Conservation (phyloP, 2,888 invertebrate genomes). For the Cataglyphis cursor region DNA sequence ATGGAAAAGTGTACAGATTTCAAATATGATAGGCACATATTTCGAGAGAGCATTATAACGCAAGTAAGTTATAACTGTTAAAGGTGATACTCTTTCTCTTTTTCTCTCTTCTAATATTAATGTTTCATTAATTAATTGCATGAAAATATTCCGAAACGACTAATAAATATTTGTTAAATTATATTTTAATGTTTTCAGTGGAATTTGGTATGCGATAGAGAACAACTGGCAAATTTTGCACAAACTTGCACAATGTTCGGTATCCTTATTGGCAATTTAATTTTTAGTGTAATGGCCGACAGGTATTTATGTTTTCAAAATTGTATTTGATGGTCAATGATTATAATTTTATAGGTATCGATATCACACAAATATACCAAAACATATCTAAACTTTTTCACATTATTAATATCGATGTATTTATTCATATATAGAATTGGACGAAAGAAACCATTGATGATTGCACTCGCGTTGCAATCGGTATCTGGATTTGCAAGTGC, state of each 20-base stretch:
- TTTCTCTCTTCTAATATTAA: not conserved
- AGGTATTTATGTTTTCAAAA: slow-evolving; percentile 81
- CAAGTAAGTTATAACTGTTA: slow-evolving; percentile 83
- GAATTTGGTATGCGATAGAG: slow-evolving; percentile 89
- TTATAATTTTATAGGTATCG: not conserved
- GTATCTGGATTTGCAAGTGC: slow-evolving; percentile 88
- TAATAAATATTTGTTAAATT: not conserved
- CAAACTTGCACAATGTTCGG: slow-evolving; percentile 89
- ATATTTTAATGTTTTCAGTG: slow-evolving; percentile 85
- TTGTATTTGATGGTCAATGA: not conserved
- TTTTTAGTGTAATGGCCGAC: slow-evolving; percentile 88
- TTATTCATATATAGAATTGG: slow-evolving; percentile 88
- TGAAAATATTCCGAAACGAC: not conserved
- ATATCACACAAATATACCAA: not conserved
- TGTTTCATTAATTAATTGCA: slow-evolving; percentile 23
- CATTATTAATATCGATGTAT: not conserved
- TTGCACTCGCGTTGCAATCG: slow-evolving; percentile 88
- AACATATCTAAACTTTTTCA: not conserved
- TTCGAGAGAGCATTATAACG: slow-evolving; percentile 89
- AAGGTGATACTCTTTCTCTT: not conserved
- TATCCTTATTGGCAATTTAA: slow-evolving; percentile 88
- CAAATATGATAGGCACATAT: slow-evolving; percentile 89
- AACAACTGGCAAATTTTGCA: slow-evolving; percentile 88
- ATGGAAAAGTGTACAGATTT: slow-evolving; percentile 80
- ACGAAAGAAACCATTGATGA: slow-evolving; percentile 89